Evolutionary conservation across 1,140 invertebrate species (phyloP).

Genomic region (Orchestia grillus): DNA sequence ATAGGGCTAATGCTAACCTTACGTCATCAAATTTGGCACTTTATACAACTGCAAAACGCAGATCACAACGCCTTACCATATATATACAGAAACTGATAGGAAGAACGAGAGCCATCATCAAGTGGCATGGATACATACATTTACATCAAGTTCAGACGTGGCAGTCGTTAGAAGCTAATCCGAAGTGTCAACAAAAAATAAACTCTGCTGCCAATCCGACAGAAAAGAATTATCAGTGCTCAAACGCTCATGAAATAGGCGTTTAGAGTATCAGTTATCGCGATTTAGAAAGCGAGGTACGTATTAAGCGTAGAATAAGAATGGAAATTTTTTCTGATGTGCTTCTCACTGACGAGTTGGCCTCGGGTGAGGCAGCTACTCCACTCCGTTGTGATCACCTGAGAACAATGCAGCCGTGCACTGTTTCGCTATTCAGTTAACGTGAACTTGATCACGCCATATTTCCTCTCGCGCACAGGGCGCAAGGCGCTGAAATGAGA

Average conservation of each 20-base stretch:
- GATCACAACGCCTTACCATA: neutral
- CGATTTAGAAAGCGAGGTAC: too few relatives aligned
- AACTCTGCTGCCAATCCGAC: neutral
- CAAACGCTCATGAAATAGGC: too few relatives aligned
- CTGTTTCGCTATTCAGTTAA: too few relatives aligned
- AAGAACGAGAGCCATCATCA: neutral
- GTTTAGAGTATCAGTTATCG: too few relatives aligned
- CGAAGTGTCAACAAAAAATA: neutral
- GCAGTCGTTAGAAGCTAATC: neutral
- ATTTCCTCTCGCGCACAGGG: neutral
- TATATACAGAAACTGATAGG: neutral
- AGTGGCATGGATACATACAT: conserved; percentile 11
- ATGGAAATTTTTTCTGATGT: neutral
- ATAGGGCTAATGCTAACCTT: neutral
- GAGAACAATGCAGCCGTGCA: too few relatives aligned
- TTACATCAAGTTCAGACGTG: neutral
- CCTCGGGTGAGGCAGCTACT: too few relatives aligned
- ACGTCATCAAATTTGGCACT: conserved; percentile 16
- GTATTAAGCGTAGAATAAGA: neutral
- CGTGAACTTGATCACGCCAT: neutral
- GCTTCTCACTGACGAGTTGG: neutral
- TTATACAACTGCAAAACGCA: conserved; percentile 22
- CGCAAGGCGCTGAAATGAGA: neutral
- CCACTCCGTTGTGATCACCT: too few relatives aligned
- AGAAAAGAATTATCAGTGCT: too few relatives aligned